Evolutionary conservation across 2,113 vertebrate species (phyloP).

Genomic region (Caranx ignobilis): DNA sequence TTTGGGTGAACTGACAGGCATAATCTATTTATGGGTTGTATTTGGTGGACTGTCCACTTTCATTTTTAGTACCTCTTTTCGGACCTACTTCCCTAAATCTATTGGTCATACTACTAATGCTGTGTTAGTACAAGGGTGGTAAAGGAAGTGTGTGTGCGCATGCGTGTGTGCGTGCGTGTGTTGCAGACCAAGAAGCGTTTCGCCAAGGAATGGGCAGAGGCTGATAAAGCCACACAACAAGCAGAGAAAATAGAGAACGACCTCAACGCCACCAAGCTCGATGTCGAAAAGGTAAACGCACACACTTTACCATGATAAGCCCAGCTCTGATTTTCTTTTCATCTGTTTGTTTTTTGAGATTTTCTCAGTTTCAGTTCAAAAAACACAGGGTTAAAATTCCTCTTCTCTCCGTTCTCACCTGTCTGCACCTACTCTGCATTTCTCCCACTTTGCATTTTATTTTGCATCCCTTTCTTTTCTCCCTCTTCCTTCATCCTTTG

Average conservation of each 20-base stretch:
- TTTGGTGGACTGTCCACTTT: no score
- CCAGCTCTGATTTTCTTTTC: not conserved
- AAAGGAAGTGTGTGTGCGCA: not conserved
- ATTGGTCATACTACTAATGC: constrained; percentile 7
- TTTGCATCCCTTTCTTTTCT: constrained; percentile 31
- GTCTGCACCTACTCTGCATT: not conserved
- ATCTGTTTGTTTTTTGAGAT: constrained; percentile 1
- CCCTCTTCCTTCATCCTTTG: not conserved
- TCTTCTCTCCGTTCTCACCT: not conserved
- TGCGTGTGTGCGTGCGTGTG: no score
- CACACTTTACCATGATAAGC: not conserved
- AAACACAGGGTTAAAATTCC: not conserved
- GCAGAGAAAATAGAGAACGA: constrained; percentile 87
- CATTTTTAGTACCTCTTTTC: no score
- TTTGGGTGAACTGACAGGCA: no score
- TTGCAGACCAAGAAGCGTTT: constrained; percentile 89
- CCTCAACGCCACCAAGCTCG: constrained; percentile 83
- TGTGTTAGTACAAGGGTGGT: not conserved
- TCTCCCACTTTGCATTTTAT: constrained; percentile 35
- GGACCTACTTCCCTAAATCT: not conserved
- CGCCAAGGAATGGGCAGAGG: constrained; percentile 90
- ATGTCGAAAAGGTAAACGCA: constrained; percentile 88
- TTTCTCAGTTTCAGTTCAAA: not conserved
- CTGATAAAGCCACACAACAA: constrained; percentile 87
- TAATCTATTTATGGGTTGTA: no score